Evolutionary conservation across 2,888 invertebrate species (phyloP).

Genomic region (Microplitis manilae): DNA sequence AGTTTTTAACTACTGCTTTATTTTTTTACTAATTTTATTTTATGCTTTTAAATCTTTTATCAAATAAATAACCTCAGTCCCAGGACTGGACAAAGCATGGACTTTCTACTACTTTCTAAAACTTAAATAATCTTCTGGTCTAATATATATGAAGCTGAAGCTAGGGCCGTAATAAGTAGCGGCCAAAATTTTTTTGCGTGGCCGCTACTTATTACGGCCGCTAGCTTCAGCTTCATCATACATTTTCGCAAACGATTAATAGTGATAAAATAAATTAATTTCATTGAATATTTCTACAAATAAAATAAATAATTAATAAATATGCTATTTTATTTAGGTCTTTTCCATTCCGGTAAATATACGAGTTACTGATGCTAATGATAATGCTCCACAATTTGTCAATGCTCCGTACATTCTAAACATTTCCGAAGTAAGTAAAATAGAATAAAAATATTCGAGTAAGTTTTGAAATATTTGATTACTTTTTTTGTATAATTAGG

Average conservation of each 20-base stretch:
- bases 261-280: constrained; percentile 7
- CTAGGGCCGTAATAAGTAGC: no score
- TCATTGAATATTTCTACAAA: not conserved
- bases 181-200: no score
- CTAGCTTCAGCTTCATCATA: no score
- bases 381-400: constrained; percentile 88
- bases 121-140: constrained; percentile 23
- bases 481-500: not conserved
- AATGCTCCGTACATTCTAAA: constrained; percentile 87
- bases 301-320: not conserved
- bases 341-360: constrained; percentile 87
- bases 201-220: no score
- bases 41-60: not conserved
- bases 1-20: constrained; percentile 57
- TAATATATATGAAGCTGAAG: not conserved
- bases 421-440: constrained; percentile 84
- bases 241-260: not conserved
- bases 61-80: not conserved
- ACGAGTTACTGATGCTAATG: constrained; percentile 92
- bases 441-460: constrained; percentile 52
- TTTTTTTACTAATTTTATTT: constrained; percentile 4
- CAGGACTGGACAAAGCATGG: not conserved
- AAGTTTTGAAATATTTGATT: constrained; percentile 9
- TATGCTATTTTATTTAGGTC: constrained; percentile 72
- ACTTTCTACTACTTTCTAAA: constrained; percentile 36